These are phyloP conservation scores for Engraulis encrasicolus DNA, from an alignment of 2,113 vertebrate species.

Conservation along the genomic window DNA sequence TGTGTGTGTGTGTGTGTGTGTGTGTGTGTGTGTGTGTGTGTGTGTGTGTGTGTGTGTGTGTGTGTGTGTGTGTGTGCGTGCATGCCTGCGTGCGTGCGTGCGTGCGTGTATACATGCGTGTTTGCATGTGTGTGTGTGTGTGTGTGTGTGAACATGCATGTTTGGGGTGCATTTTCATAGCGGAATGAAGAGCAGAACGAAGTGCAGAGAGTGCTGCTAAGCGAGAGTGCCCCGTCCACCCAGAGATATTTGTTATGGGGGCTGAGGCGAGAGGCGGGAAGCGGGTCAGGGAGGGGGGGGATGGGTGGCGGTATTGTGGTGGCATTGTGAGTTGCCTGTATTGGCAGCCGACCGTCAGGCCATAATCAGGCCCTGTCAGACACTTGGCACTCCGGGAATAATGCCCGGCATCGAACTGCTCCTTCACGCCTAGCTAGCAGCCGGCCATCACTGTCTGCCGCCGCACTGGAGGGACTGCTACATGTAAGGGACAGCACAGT, in stretches of 20 bases:
- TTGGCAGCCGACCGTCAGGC: not conserved
- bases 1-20: constrained; percentile 21
- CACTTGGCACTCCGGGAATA: constrained; percentile 7
- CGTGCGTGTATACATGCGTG: not conserved
- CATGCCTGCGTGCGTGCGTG: not conserved
- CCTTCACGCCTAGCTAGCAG: constrained; percentile 1
- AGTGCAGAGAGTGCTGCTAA: no score
- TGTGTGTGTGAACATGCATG: no score
- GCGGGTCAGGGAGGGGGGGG: no score
- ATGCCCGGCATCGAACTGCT: not conserved
- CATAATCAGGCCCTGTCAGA: constrained; percentile 9
- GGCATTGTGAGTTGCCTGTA: no score
- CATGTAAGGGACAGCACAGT: not conserved
- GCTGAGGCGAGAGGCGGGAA: not conserved
- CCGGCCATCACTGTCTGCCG: not conserved
- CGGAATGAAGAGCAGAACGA: no score
- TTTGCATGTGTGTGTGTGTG: not conserved
- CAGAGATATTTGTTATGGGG: not conserved
- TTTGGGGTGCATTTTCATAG: not conserved
- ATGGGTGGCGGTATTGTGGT: no score
- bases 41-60: constrained; percentile 25
- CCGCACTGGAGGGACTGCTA: not conserved
- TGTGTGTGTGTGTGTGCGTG: constrained; percentile 6
- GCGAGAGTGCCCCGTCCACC: not conserved
- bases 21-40: constrained; percentile 25